Percentiles rank a stretch among this genome's conserved stretches.
phyloP scores from a whole-genome alignment of 2,113 vertebrate species.

The Anarhynchus alexandrinus region DNA sequence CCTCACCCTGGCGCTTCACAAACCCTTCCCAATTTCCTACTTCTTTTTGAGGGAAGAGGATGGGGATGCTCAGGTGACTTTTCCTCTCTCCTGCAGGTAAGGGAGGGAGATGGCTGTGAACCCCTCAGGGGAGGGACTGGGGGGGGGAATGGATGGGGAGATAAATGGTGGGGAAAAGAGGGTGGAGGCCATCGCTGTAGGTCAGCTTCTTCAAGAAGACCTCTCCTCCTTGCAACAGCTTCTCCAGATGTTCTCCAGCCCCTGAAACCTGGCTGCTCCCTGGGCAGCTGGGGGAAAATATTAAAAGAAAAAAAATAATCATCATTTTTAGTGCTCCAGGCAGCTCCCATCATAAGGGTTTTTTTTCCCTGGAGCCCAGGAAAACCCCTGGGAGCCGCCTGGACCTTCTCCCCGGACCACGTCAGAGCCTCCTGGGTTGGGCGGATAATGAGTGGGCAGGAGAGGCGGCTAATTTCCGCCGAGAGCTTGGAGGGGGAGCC shows the following conservation, averaged over 20 bases:
- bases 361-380: neutral
- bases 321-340: neutral
- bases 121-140: neutral
- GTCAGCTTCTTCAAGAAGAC: neutral
- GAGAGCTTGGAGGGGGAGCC: conserved; percentile 28
- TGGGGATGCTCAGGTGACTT: accelerated
- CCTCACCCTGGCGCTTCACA: neutral
- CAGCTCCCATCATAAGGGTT: neutral
- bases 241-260: neutral
- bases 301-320: neutral
- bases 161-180: neutral
- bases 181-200: accelerated
- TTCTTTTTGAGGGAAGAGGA: neutral
- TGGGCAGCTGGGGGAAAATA: neutral
- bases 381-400: neutral
- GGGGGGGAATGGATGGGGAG: neutral
- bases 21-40: neutral
- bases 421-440: neutral
- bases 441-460: conserved; percentile 39
- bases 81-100: neutral
- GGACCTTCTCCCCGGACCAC: neutral
- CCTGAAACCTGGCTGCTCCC: neutral
- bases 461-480: conserved; percentile 40
- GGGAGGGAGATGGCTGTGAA: neutral
- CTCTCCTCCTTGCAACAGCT: neutral